These are phyloP conservation scores for Leucophenga montana DNA, from an alignment of 2,888 invertebrate genomes.

Conservation along the genomic window DNA sequence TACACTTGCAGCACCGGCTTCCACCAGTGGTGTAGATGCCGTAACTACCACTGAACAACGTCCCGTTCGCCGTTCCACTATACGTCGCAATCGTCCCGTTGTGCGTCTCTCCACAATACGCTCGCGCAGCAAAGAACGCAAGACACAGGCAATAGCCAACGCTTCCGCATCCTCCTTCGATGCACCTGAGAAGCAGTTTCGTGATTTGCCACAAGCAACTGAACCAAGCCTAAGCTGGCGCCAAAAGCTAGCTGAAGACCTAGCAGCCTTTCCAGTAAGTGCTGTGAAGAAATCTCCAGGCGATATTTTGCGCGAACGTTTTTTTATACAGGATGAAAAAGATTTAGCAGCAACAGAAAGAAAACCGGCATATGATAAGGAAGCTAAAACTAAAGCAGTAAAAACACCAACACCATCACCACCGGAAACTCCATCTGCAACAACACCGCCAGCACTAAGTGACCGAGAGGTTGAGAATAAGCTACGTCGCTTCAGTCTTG, in stretches of 20 bases:
- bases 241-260: conserved; percentile 78
- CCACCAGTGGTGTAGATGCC: conserved; percentile 46
- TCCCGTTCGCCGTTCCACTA: conserved; percentile 75
- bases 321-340: conserved; percentile 74
- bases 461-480: conserved; percentile 59
- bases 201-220: conserved; percentile 69
- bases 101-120: conserved; percentile 82
- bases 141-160: conserved; percentile 14
- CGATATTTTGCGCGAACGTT: conserved; percentile 83
- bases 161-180: conserved; percentile 22
- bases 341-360: conserved; percentile 44
- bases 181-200: conserved; percentile 48
- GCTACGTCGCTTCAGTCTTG: conserved; percentile 68
- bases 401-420: conserved; percentile 24
- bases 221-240: conserved; percentile 76
- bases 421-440: conserved; percentile 19
- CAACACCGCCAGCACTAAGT: conserved; percentile 36
- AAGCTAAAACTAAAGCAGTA: conserved; percentile 41
- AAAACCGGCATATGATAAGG: not conserved
- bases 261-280: conserved; percentile 57
- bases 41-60: conserved; percentile 64
- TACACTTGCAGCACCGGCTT: conserved; percentile 22
- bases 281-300: conserved; percentile 79
- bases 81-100: conserved; percentile 82
- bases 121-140: conserved; percentile 62